phyloP scores from a whole-genome alignment of 2,113 vertebrate genomes.

The Syngnathus floridae region DNA sequence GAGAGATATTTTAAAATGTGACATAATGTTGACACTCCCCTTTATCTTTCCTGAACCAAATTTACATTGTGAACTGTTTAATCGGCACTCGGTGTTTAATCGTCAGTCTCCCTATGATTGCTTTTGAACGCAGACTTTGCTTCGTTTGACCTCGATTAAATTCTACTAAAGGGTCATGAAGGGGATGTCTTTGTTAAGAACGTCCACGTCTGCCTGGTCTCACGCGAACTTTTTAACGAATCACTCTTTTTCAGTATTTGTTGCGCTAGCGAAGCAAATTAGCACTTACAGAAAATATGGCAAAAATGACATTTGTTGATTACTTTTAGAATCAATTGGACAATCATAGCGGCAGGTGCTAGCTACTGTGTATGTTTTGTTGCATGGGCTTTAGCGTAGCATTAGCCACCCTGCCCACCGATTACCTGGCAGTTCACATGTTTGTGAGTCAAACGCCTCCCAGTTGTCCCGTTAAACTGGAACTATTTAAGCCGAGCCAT shows the following conservation, averaged over 20 bases:
- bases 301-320: no score
- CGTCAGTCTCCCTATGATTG: background rate
- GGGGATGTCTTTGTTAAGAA: background rate
- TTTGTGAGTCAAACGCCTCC: conserved; percentile 26
- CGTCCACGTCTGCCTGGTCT: background rate
- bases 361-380: background rate
- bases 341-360: background rate
- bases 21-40: background rate
- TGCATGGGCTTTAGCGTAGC: conserved; percentile 25
- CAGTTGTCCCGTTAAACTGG: conserved; percentile 8
- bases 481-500: conserved; percentile 28
- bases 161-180: background rate
- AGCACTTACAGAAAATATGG: no score
- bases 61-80: background rate
- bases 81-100: background rate
- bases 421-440: conserved; percentile 22
- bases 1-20: conserved; percentile 36
- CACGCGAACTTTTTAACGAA: no score
- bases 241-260: no score
- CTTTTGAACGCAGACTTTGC: background rate
- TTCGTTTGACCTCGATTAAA: background rate
- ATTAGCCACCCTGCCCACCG: conserved; percentile 14
- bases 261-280: no score
- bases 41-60: background rate
- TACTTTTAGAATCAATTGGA: no score